Percentiles rank a stretch among this genome's conserved stretches.
phyloP scores from a whole-genome alignment of 2,113 vertebrate species.

The Saimiri boliviensis region DNA sequence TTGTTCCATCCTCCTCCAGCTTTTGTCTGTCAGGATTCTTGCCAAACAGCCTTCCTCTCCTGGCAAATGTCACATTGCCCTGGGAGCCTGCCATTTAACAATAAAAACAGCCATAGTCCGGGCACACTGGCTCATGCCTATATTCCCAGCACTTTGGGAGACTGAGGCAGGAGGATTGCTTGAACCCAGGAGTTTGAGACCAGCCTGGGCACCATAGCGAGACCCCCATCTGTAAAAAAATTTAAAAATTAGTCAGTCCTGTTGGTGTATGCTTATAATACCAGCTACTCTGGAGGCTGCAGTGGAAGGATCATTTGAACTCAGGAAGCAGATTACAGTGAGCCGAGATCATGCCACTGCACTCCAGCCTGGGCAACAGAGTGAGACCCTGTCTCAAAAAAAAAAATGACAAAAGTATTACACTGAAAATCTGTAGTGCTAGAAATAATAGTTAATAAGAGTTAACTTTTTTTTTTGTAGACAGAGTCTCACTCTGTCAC shows the following conservation, averaged over 20 bases:
- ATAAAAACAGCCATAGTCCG: not conserved
- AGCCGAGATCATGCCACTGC: no score
- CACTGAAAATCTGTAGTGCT: not conserved
- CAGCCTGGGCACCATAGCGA: not conserved
- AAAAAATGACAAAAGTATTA: not conserved
- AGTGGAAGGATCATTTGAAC: not conserved
- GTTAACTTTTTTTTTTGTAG: no score
- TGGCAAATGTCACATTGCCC: slow-evolving; percentile 15
- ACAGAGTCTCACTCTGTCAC: no score
- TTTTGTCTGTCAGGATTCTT: not conserved
- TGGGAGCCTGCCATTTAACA: slow-evolving; percentile 24
- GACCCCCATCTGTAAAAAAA: not conserved
- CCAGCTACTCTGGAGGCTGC: not conserved
- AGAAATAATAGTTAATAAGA: not conserved
- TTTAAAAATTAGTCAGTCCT: not conserved
- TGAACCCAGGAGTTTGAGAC: not conserved
- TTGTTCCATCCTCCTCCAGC: not conserved
- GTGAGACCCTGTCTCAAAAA: no score
- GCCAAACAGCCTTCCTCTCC: slow-evolving; percentile 9
- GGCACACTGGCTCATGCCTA: not conserved
- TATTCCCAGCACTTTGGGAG: not conserved
- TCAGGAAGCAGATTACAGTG: not conserved
- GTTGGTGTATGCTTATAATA: not conserved
- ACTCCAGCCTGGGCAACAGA: no score
- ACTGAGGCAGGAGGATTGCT: not conserved